Evolutionary conservation across 2,113 vertebrate genomes (phyloP), one percentile per base, ranked within the genome.

Genomic region (Sorex fumeus): DNA sequence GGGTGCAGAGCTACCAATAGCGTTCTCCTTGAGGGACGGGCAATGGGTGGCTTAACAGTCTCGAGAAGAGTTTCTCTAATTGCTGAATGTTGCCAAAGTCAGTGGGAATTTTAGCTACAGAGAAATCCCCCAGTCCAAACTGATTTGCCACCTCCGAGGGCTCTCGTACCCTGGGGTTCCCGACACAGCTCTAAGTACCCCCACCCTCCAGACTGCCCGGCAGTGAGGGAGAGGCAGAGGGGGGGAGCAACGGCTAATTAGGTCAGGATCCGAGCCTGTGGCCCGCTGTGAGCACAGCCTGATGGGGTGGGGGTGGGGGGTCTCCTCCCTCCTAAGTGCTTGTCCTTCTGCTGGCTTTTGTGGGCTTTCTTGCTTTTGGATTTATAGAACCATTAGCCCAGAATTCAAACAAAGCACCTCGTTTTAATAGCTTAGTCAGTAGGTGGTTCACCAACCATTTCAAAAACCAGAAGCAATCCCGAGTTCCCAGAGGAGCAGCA

Each of bases 401-500:
- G 28, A 0, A 70, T 94, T 80, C 88, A 93, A 82, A 66, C 81
- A 62, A 74, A 94, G 77, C 64, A 81, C 86, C 96, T 95, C 74
- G 40, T 96, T 94, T 92, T 96, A 93, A 90, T 77, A 95, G 94
- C 77, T 93, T 94, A 94, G 89, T 93, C 70, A 75, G 92, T 57
- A 57, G 91, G 87, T 6, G 40, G 93, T 96, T 93, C 69, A 43
- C 87, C 96, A 88, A 89, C 88, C 87, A 94, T 93, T 36, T 87
- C 50, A 93, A 94, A 95, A 81, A 76, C 78, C 16, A 28, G 28
- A 89, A 87, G 83, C 79, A 84, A 80, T 72, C 36, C 25, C 76
- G 87, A 40, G 75, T 96, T 94, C 93, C 90, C 92, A 90, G 95
- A 94, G 94, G 93, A 96, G 94, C 27, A 96, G 12, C 86, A 93